These are phyloP conservation scores for Prionchulus punctatus DNA, from an alignment of 2,888 invertebrate species.

Conservation along the genomic window DNA sequence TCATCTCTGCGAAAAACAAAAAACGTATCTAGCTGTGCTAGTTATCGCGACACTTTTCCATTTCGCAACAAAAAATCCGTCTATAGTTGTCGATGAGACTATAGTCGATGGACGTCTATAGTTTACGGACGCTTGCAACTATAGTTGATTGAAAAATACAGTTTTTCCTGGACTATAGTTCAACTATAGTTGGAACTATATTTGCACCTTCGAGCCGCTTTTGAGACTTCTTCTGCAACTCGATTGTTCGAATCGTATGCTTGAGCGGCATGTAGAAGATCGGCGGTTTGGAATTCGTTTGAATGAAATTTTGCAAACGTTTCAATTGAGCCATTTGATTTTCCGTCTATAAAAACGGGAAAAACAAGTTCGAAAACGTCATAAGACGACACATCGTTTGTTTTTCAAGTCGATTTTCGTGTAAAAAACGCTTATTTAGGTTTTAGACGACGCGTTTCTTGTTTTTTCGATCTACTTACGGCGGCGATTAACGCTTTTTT, in stretches of 20 bases:
- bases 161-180: too few species aligned
- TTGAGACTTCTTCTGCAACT: conserved; percentile 49
- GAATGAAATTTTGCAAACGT: conserved; percentile 60
- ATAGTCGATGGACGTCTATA: too few species aligned
- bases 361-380: neutral
- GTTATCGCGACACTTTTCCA: neutral
- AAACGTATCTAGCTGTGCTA: neutral
- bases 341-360: neutral
- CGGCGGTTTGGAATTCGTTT: conserved; percentile 66
- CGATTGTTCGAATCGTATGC: conserved; percentile 52
- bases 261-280: conserved; percentile 72
- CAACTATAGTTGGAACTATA: too few species aligned
- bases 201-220: conserved; percentile 47
- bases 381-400: too few species aligned
- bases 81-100: too few species aligned
- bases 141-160: too few species aligned
- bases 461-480: neutral
- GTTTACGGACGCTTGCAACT: too few species aligned
- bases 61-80: too few species aligned
- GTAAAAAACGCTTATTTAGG: too few species aligned
- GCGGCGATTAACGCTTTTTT: conserved; percentile 43
- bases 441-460: too few species aligned
- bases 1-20: conserved; percentile 43
- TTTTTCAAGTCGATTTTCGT: too few species aligned
- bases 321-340: conserved; percentile 41